These are phyloP conservation scores for Papilio aristodemus DNA, from an alignment of 1,140 invertebrate genomes.

Conservation along the genomic window DNA sequence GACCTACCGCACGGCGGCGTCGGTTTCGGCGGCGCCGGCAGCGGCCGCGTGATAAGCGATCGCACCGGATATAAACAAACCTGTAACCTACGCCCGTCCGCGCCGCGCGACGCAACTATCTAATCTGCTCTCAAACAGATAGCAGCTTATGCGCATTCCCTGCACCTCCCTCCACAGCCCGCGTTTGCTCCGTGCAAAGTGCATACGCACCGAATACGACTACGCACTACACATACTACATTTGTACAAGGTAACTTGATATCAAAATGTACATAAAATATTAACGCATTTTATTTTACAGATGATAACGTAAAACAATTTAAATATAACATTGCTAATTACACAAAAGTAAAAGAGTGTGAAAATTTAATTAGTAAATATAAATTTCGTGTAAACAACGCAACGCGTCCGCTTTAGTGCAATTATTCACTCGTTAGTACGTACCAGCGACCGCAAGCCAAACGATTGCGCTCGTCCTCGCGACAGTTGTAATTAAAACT, in stretches of 20 bases:
- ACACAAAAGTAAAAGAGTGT: neutral
- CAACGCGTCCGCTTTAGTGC: neutral
- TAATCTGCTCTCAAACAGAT: conserved; percentile 23
- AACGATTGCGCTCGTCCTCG: too few species aligned
- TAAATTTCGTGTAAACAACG: neutral
- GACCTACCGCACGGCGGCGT: conserved; percentile 58
- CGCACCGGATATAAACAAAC: conserved; percentile 39
- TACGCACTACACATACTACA: neutral
- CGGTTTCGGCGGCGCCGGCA: conserved; percentile 39
- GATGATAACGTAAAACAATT: neutral
- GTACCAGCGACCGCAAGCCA: neutral
- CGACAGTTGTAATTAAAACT: conserved; percentile 26
- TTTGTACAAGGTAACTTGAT: neutral
- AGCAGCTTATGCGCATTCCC: neutral
- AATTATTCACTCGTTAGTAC: conserved; percentile 9
- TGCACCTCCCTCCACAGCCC: conserved; percentile 4
- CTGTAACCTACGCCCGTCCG: conserved; percentile 33
- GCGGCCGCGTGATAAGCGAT: conserved; percentile 43
- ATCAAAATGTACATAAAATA: neutral
- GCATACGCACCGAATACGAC: neutral
- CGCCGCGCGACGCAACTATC: conserved; percentile 12
- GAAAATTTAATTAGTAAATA: neutral
- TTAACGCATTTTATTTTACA: neutral
- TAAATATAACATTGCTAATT: neutral
- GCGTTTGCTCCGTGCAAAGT: conserved; percentile 5